Conservation (phyloP, 2,888 invertebrate genomes). For the Acanthosoma haemorrhoidale region DNA sequence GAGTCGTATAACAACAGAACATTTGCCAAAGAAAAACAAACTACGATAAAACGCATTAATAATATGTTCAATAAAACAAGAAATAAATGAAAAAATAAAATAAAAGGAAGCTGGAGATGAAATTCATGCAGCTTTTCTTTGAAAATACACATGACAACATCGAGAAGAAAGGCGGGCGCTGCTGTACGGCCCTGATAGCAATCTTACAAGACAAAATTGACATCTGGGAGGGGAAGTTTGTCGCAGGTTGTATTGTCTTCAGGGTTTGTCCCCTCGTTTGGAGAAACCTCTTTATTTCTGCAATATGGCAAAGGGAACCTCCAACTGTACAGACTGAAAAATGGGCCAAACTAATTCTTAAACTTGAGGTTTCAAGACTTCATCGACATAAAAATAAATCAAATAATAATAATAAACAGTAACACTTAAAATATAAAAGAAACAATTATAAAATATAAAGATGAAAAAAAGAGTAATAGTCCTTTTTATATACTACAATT, state of each 20-base stretch:
- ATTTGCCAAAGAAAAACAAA: background rate
- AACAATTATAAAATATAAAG: no score
- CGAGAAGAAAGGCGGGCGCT: constrained; percentile 25
- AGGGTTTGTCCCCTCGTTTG: constrained; percentile 50
- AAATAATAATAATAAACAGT: background rate
- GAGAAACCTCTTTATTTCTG: constrained; percentile 75
- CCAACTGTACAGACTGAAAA: constrained; percentile 73
- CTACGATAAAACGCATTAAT: background rate
- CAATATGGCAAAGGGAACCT: constrained; percentile 94
- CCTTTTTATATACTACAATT: no score
- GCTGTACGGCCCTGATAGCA: constrained; percentile 7
- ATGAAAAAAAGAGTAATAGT: no score
- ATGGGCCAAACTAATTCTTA: constrained; percentile 7
- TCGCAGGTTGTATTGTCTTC: constrained; percentile 44
- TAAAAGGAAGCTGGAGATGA: constrained; percentile 16
- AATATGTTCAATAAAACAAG: constrained; percentile 15
- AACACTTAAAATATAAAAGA: background rate
- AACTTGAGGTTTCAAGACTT: constrained; percentile 25
- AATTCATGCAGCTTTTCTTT: constrained; percentile 32
- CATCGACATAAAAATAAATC: background rate
- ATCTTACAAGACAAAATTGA: constrained; percentile 44
- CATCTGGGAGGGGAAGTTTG: constrained; percentile 51
- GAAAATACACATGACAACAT: constrained; percentile 36
- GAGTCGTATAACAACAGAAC: background rate
- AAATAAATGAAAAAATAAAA: no score